Evolutionary conservation across 1,140 invertebrate genomes (phyloP).

Genomic region (Drosophila tristis): DNA sequence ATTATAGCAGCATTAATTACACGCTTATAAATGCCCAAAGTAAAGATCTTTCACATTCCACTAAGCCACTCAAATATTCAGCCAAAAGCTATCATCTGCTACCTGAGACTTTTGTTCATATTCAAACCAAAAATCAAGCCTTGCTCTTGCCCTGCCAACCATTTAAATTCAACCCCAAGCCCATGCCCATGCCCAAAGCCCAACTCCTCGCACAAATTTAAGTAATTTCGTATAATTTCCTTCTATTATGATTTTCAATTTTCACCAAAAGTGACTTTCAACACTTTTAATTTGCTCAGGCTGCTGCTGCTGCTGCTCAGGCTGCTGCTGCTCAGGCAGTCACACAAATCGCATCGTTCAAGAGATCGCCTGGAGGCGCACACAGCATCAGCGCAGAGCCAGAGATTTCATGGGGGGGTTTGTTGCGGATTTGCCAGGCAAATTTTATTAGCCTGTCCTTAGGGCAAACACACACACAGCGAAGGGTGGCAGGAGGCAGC

Average conservation of each 20-base stretch:
- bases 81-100: too few species aligned
- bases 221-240: constrained; percentile 38
- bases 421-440: constrained; percentile 66
- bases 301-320: constrained; percentile 3
- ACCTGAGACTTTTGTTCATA: too few species aligned
- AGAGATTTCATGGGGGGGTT: constrained; percentile 41
- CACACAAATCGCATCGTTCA: constrained; percentile 60
- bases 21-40: too few species aligned
- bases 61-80: too few species aligned
- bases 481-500: not conserved
- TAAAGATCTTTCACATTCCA: too few species aligned
- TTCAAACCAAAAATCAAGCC: too few species aligned
- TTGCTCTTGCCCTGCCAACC: too few species aligned
- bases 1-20: too few species aligned
- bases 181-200: too few species aligned
- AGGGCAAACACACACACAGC: constrained; percentile 34
- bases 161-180: constrained; percentile 14
- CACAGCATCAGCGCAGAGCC: constrained; percentile 2
- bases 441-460: constrained; percentile 80
- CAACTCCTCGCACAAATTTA: constrained; percentile 14
- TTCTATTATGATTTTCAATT: constrained; percentile 48
- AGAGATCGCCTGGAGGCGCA: constrained; percentile 39
- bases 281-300: constrained; percentile 72
- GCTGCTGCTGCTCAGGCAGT: constrained; percentile 6
- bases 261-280: constrained; percentile 58